phyloP scores from a whole-genome alignment of 2,113 vertebrate species.

The Dipodomys spectabilis region DNA sequence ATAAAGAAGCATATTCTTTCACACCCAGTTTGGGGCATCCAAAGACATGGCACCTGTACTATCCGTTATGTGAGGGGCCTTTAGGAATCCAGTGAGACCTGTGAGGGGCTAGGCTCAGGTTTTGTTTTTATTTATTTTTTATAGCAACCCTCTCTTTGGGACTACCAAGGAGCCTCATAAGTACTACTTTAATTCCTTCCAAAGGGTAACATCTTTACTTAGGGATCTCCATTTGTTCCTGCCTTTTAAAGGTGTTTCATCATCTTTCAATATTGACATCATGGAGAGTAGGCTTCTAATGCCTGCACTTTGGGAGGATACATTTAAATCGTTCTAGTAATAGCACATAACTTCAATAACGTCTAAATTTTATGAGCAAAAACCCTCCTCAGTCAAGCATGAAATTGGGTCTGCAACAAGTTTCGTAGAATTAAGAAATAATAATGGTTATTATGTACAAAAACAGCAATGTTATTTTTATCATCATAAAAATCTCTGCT shows the following conservation, averaged over 20 bases:
- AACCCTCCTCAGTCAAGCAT: background rate
- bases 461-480: background rate
- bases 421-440: slow-evolving; percentile 15
- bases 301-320: too few species aligned
- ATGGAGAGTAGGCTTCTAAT: background rate
- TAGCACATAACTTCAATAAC: background rate
- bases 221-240: background rate
- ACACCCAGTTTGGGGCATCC: too few species aligned
- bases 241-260: background rate
- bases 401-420: background rate
- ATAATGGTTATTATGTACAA: background rate
- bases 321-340: background rate
- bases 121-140: too few species aligned
- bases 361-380: background rate
- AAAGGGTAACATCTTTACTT: background rate
- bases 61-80: too few species aligned
- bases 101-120: background rate
- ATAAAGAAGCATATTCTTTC: background rate
- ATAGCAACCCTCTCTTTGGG: background rate
- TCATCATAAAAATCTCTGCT: background rate
- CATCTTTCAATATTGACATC: background rate
- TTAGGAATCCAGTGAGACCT: background rate
- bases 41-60: too few species aligned
- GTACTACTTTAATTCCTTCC: background rate
- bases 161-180: background rate